Conservation (phyloP, 2,888 invertebrate species). For the Xanthia togata region DNA sequence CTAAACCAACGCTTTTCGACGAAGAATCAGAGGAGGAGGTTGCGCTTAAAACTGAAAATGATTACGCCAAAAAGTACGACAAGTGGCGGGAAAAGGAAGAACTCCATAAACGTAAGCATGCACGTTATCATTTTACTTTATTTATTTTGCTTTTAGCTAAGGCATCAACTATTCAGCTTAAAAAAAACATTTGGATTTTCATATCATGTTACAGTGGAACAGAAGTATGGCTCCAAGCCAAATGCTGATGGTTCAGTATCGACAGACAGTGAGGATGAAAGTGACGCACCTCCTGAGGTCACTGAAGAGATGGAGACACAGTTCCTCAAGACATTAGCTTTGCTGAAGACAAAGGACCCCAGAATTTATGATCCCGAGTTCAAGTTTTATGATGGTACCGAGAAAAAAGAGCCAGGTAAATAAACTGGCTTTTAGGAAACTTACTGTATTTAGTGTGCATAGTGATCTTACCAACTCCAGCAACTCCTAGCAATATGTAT, state of each 20-base stretch:
- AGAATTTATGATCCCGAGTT: constrained; percentile 95
- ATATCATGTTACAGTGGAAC: constrained; percentile 91
- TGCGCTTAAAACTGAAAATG: constrained; percentile 93
- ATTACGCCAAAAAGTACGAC: constrained; percentile 96
- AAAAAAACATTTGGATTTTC: constrained; percentile 3
- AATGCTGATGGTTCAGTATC: constrained; percentile 83
- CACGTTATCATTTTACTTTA: not conserved
- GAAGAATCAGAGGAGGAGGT: constrained; percentile 90
- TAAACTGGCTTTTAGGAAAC: not conserved
- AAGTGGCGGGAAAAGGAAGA: constrained; percentile 96
- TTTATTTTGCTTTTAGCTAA: not conserved
- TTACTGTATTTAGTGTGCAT: not conserved
- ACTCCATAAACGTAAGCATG: constrained; percentile 93
- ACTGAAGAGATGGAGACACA: constrained; percentile 94
- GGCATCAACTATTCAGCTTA: not conserved
- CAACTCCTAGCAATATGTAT: not conserved
- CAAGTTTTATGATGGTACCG: constrained; percentile 92
- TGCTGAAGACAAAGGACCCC: constrained; percentile 96
- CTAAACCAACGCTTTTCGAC: constrained; percentile 87
- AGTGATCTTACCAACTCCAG: not conserved
- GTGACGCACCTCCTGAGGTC: constrained; percentile 90
- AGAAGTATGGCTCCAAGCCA: constrained; percentile 92
- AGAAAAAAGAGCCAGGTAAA: constrained; percentile 83
- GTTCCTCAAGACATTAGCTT: constrained; percentile 96
- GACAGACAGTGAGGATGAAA: constrained; percentile 92